phyloP scores from a whole-genome alignment of 1,140 invertebrate genomes.

The Lepidurus arcticus region DNA sequence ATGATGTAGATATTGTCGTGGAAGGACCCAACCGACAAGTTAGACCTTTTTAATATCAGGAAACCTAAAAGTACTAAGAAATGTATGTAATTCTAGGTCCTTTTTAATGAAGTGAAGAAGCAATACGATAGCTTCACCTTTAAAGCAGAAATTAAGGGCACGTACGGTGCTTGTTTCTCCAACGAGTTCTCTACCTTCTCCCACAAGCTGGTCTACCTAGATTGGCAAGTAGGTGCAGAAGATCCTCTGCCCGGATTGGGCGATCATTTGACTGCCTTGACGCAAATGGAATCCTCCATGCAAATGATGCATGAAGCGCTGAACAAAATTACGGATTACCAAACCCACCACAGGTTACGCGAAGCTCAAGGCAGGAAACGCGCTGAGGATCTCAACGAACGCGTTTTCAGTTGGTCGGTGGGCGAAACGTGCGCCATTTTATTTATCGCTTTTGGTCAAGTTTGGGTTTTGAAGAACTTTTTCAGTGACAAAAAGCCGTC shows the following conservation, averaged over 20 bases:
- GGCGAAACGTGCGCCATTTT: constrained; percentile 81
- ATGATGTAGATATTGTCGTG: constrained; percentile 93
- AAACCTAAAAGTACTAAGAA: not conserved
- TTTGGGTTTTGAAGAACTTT: constrained; percentile 87
- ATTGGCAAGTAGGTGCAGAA: constrained; percentile 93
- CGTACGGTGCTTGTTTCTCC: constrained; percentile 90
- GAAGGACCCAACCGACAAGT: constrained; percentile 82
- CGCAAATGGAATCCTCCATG: constrained; percentile 87
- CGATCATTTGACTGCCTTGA: constrained; percentile 88
- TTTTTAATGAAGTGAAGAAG: constrained; percentile 88
- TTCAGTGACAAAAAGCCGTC: constrained; percentile 78
- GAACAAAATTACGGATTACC: constrained; percentile 81
- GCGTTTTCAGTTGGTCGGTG: constrained; percentile 87
- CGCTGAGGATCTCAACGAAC: constrained; percentile 91
- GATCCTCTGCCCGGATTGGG: constrained; percentile 72
- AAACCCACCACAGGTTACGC: constrained; percentile 91
- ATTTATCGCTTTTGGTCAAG: constrained; percentile 78
- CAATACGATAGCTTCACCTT: constrained; percentile 92
- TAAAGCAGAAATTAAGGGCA: constrained; percentile 63
- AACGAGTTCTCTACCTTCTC: constrained; percentile 99
- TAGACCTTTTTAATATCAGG: too few relatives aligned
- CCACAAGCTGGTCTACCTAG: constrained; percentile 99
- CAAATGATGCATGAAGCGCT: constrained; percentile 82
- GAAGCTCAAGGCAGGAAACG: constrained; percentile 90
- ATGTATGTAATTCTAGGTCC: constrained; percentile 36